phyloP scores from a whole-genome alignment of 2,113 vertebrate genomes.

The Shinisaurus crocodilurus region DNA sequence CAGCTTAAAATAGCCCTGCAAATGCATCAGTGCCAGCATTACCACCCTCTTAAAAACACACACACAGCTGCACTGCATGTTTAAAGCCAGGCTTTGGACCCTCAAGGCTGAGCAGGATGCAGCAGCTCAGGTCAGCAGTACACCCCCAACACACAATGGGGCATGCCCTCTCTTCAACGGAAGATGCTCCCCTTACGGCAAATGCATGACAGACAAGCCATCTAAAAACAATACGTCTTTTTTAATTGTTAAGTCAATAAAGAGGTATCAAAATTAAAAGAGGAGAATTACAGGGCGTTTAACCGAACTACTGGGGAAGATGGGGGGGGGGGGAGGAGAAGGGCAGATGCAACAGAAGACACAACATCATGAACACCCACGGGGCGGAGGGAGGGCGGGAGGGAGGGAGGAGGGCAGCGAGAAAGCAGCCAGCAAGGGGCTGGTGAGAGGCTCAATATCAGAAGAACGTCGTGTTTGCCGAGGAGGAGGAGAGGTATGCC shows the following conservation, averaged over 20 bases:
- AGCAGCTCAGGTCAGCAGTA: background rate
- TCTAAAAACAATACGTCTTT: conserved; percentile 78
- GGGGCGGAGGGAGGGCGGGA: too few species aligned
- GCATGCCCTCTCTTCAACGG: too few species aligned
- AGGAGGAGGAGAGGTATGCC: conserved; percentile 9
- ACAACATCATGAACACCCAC: conserved; percentile 66
- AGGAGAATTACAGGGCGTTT: conserved; percentile 71
- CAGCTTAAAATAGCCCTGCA: too few species aligned
- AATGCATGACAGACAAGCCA: conserved; percentile 40
- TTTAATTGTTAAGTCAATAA: conserved; percentile 76
- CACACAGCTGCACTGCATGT: too few species aligned
- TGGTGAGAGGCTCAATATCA: conserved; percentile 63
- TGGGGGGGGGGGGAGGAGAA: conserved; percentile 27
- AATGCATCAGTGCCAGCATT: too few species aligned
- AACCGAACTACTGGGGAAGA: conserved; percentile 64
- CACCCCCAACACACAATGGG: fast-evolving
- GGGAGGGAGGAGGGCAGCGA: background rate
- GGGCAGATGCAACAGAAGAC: conserved; percentile 52
- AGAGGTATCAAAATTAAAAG: conserved; percentile 79
- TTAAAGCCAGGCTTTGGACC: background rate
- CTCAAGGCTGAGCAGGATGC: too few species aligned
- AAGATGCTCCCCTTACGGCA: too few species aligned
- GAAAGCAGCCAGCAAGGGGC: conserved; percentile 52
- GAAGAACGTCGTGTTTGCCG: conserved; percentile 58
- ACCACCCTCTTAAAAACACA: background rate